Evolutionary conservation across 2,797 vertebrate genomes (phyloP).

Genomic region (Acipenser oxyrinchus): DNA sequence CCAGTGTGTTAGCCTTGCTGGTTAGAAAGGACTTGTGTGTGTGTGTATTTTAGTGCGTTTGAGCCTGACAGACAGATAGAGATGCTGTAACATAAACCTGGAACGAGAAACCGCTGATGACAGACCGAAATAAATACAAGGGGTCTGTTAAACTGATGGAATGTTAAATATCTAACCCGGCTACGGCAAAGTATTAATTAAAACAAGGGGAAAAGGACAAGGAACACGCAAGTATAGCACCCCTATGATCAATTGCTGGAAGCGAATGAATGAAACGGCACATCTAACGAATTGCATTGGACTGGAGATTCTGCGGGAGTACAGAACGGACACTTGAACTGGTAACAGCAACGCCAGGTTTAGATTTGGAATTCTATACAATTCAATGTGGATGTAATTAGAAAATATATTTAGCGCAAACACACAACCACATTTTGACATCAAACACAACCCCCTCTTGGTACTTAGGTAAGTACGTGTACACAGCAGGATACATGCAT

Average conservation of each 20-base stretch:
- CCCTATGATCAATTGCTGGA: conserved; percentile 22
- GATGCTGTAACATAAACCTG: conserved; percentile 22
- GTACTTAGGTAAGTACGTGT: conserved; percentile 48
- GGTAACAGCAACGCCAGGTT: no score
- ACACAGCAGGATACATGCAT: conserved; percentile 8
- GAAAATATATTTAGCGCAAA: conserved; percentile 26
- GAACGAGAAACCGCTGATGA: conserved; percentile 33
- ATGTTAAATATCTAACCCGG: conserved; percentile 36
- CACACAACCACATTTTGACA: conserved; percentile 26
- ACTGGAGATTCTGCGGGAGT: no score
- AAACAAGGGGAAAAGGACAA: conserved; percentile 22
- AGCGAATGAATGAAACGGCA: conserved; percentile 40
- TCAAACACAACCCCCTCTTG: conserved; percentile 26
- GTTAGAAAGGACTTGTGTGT: no score
- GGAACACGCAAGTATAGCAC: conserved; percentile 35
- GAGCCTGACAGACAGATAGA: conserved; percentile 21
- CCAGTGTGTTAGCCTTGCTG: conserved; percentile 41
- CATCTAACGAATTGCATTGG: no score
- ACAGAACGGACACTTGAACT: no score
- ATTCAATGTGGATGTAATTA: conserved; percentile 45
- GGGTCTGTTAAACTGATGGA: conserved; percentile 41
- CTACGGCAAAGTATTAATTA: conserved; percentile 24
- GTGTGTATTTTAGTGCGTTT: conserved; percentile 28
- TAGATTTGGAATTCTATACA: conserved; percentile 21
- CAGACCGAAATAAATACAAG: conserved; percentile 26